Base-by-base conservation (phyloP, 2,888 invertebrate genomes). In the Platycnemis pennipes region DNA sequence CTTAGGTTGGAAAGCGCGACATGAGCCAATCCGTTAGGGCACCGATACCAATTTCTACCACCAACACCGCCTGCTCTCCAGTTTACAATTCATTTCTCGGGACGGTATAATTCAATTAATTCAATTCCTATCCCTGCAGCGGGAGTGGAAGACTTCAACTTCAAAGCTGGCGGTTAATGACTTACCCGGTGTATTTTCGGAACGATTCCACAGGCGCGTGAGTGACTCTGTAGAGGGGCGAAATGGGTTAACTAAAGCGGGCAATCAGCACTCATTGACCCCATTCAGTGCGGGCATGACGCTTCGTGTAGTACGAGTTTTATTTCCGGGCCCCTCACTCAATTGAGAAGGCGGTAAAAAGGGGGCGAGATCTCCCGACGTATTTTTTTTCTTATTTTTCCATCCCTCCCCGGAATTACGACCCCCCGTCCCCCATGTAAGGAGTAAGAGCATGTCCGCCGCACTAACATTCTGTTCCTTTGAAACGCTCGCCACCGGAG, bases 221-320 rank as follows among this genome's bases (percentile, higher is more conserved):
- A 37, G 37, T 16, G 77, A 37, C 77, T 77, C 77, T 37, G 31
- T 1, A 31, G 26, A 77, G 11, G 11, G 77, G 26, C 31, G 37
- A 77, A 77, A 26, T 37, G 77, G 19, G 26, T 13, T 22, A 26
- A 16, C 77, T 77, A 11, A 77, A 13, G 77, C 37, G 77, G 37
- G 77, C 37, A 77, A 77, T 77, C 31, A 77, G 8, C 77, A 37
- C 37, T 77, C 22, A 77, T 77, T 77, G 77, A 77, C 77, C 77
- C 77, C 77, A 77, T 77, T 77, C 77, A 77, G 13, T 77, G 37
- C 37, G 77, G 37, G 69, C 69, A 37, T 37, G n/a, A 37, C 77
- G 77, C 77, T 77, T 77, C 77, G 37, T 77, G 37, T n/a, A n/a
- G n/a, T 13, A 77, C 77, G 77, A 77, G 77, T 77, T 77, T 77